Conservation (phyloP, 1,140 invertebrate species). For the Drosophila pectinifera region DNA sequence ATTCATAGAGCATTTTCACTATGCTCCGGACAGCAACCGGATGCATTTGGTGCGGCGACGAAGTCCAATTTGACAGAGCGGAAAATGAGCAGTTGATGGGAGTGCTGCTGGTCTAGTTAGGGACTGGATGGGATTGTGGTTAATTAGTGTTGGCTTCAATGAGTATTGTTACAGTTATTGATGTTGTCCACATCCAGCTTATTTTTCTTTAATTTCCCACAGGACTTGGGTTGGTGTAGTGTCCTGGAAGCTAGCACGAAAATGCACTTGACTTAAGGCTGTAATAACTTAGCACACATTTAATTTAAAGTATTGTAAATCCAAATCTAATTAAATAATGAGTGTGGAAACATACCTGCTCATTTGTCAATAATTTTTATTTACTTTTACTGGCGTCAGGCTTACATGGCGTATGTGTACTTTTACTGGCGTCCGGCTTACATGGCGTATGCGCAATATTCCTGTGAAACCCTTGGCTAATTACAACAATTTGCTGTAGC, state of each 20-base stretch:
- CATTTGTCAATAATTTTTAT: not conserved
- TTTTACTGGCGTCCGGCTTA: not conserved
- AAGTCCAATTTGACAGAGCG: conserved; percentile 39
- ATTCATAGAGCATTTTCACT: conserved; percentile 56
- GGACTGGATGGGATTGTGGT: conserved; percentile 32
- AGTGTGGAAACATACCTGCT: not conserved
- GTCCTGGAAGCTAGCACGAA: not conserved
- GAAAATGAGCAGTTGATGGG: conserved; percentile 47
- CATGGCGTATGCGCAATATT: conserved; percentile 11
- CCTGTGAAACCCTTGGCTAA: conserved; percentile 32
- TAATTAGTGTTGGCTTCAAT: conserved; percentile 36
- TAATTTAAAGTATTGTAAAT: not conserved
- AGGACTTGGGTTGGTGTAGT: not conserved
- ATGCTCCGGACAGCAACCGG: conserved; percentile 11
- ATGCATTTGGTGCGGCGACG: conserved; percentile 25
- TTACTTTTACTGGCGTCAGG: not conserved
- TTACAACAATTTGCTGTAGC: conserved; percentile 46
- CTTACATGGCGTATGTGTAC: conserved; percentile 8
- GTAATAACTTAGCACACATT: not conserved
- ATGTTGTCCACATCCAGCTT: not conserved
- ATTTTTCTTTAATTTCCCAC: conserved; percentile 30
- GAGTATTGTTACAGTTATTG: conserved; percentile 23
- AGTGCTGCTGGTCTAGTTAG: conserved; percentile 7
- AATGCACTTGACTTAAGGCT: not conserved
- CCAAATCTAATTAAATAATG: not conserved